A percentile compares a stretch with the other conserved stretches of the same genome.
Conservation (phyloP, 2,888 invertebrate species). For the Nesidiocoris tenuis region DNA sequence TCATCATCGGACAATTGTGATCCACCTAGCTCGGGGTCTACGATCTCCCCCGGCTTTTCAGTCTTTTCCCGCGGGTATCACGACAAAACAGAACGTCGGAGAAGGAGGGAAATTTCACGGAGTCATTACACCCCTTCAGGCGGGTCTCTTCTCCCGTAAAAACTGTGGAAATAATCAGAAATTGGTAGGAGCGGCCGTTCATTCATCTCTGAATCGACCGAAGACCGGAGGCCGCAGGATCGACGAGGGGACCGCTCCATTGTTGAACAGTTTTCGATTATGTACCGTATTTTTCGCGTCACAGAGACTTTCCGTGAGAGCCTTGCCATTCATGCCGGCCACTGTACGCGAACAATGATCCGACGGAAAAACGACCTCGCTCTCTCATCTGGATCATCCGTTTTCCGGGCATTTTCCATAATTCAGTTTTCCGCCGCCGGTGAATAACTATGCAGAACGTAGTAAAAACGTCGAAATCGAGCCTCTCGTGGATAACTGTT, state of each 20-base stretch:
- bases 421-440: not conserved
- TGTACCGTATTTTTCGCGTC: conserved; percentile 47
- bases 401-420: not conserved
- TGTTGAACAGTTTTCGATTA: conserved; percentile 44
- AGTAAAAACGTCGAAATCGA: no score
- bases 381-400: not conserved
- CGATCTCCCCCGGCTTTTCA: no score
- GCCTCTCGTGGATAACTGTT: no score
- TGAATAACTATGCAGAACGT: not conserved
- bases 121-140: conserved; percentile 39
- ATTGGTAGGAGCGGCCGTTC: conserved; percentile 44
- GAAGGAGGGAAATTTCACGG: conserved; percentile 44
- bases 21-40: not conserved
- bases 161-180: conserved; percentile 49
- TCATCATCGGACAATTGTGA: no score
- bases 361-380: not conserved
- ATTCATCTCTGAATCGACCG: conserved; percentile 36
- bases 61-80: not conserved
- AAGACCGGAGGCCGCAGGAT: not conserved
- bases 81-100: not conserved
- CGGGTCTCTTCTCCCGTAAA: conserved; percentile 41
- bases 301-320: not conserved
- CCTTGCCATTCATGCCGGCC: not conserved
- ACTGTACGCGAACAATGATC: not conserved
- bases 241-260: conserved; percentile 14